A percentile compares a stretch with the other conserved stretches of the same genome.
These are phyloP conservation scores for Leptopilina myrica DNA, from an alignment of 2,888 invertebrate species.

Conservation along the genomic window DNA sequence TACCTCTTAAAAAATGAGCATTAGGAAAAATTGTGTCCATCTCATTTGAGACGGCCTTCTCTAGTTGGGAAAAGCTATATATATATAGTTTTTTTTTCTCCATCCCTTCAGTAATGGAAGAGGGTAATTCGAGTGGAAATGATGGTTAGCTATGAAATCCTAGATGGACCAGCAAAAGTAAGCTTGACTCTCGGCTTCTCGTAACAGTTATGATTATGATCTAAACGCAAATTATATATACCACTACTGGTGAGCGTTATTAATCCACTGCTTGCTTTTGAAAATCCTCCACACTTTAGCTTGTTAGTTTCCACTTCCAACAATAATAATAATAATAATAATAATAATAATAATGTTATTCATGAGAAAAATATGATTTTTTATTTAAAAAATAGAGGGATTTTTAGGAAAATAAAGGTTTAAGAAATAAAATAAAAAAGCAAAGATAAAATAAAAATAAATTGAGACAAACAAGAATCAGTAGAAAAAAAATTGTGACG, in stretches of 20 bases:
- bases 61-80: background rate
- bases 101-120: constrained; percentile 2
- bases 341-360: background rate
- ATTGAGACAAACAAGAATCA: too few species aligned
- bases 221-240: constrained; percentile 28
- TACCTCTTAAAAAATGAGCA: background rate
- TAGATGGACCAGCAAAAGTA: constrained; percentile 10
- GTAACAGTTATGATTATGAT: constrained; percentile 21
- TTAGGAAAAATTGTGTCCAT: constrained; percentile 1
- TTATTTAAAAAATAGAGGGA: too few species aligned
- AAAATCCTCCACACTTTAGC: constrained; percentile 15
- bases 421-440: too few species aligned
- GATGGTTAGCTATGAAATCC: constrained; percentile 29
- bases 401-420: too few species aligned
- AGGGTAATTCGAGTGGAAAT: constrained; percentile 27
- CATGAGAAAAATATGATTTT: background rate
- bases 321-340: background rate
- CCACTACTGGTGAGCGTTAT: constrained; percentile 15
- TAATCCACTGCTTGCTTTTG: constrained; percentile 34
- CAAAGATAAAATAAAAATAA: too few species aligned
- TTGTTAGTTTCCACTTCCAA: background rate
- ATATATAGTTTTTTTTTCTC: background rate
- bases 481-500: too few species aligned
- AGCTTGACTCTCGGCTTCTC: constrained; percentile 13
- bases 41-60: background rate